Percentiles rank a stretch among this genome's conserved stretches.
phyloP scores from a whole-genome alignment of 1,140 invertebrate species.

The Capitella teleta region DNA sequence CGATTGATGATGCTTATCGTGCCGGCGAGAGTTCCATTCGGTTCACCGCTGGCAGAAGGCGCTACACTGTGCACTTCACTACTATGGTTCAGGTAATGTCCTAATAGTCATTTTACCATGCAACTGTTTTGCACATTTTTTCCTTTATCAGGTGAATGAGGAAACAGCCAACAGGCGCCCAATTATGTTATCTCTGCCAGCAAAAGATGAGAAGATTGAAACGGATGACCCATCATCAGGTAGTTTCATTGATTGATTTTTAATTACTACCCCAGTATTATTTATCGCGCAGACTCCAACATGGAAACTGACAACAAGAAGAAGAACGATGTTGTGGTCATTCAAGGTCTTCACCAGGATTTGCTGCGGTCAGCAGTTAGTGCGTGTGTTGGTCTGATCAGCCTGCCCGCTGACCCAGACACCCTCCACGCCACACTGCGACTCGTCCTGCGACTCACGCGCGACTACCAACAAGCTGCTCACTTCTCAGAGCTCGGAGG shows the following conservation, averaged over 20 bases:
- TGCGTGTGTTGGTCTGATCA: conserved; percentile 60
- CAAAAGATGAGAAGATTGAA: conserved; percentile 30
- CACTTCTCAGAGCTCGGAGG: conserved; percentile 66
- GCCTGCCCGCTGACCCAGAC: conserved; percentile 60
- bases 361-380: no score
- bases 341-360: neutral
- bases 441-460: conserved; percentile 62
- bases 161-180: conserved; percentile 73
- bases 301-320: no score
- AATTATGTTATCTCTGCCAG: conserved; percentile 60
- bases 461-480: conserved; percentile 62
- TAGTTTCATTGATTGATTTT: no score
- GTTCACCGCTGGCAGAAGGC: conserved; percentile 61
- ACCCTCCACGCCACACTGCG: conserved; percentile 68
- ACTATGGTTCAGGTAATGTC: conserved; percentile 64
- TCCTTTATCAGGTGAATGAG: conserved; percentile 49
- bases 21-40: conserved; percentile 58
- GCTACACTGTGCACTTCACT: conserved; percentile 69
- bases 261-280: no score
- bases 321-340: no score
- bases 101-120: neutral
- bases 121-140: neutral
- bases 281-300: no score
- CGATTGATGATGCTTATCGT: conserved; percentile 74
- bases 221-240: no score